phyloP scores from a whole-genome alignment of 2,888 invertebrate genomes.

The Parnassius smintheus region DNA sequence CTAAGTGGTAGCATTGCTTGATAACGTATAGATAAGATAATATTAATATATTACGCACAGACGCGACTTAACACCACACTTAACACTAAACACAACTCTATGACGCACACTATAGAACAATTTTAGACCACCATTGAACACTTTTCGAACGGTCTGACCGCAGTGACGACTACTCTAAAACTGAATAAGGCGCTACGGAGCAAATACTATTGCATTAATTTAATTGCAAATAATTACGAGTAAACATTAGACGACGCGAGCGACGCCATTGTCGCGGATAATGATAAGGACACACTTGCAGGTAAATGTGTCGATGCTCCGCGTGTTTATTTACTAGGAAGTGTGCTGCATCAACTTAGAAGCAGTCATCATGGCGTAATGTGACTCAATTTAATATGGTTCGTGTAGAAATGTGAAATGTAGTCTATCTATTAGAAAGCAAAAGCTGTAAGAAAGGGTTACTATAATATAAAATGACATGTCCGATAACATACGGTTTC shows the following conservation, averaged over 20 bases:
- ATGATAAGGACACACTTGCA: constrained; percentile 30
- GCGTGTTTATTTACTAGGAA: not conserved
- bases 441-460: too few species aligned
- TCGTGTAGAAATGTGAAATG: too few species aligned
- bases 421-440: too few species aligned
- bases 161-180: constrained; percentile 4
- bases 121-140: not conserved
- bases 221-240: constrained; percentile 69
- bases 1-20: constrained; percentile 9
- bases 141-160: constrained; percentile 4
- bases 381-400: too few species aligned
- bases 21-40: constrained; percentile 17
- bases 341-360: not conserved
- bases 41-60: not conserved
- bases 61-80: constrained; percentile 3
- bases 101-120: constrained; percentile 1
- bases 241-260: constrained; percentile 62
- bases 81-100: constrained; percentile 3
- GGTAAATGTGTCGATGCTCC: not conserved
- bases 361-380: not conserved
- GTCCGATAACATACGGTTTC: too few species aligned
- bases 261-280: constrained; percentile 42
- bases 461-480: too few species aligned
- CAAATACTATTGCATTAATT: constrained; percentile 67
- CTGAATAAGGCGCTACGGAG: constrained; percentile 52